phyloP scores from a whole-genome alignment of 1,140 invertebrate species.

The Meloidogyne exigua region DNA sequence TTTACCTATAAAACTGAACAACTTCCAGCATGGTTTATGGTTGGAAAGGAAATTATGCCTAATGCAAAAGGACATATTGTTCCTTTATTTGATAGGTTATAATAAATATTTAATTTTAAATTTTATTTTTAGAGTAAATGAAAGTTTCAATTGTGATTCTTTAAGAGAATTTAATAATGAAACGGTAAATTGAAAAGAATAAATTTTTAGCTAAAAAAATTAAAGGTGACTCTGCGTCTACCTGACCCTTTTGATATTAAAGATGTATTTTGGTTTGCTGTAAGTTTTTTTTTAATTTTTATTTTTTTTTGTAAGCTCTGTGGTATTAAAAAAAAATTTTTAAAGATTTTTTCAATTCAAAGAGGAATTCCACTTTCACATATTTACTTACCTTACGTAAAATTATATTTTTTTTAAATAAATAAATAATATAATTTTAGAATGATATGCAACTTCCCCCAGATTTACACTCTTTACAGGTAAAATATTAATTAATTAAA shows the following conservation, averaged over 20 bases:
- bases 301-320: too few species aligned
- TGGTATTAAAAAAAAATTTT: too few species aligned
- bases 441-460: slow-evolving; percentile 55
- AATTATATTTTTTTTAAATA: slow-evolving; percentile 8
- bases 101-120: slow-evolving; percentile 15
- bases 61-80: slow-evolving; percentile 58
- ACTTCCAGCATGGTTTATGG: slow-evolving; percentile 58
- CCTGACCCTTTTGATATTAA: slow-evolving; percentile 56
- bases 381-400: slow-evolving; percentile 34
- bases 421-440: slow-evolving; percentile 33
- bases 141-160: slow-evolving; percentile 57
- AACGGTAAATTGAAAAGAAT: slow-evolving; percentile 36
- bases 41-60: slow-evolving; percentile 60
- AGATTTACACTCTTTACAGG: slow-evolving; percentile 41
- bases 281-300: slow-evolving; percentile 22
- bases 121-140: slow-evolving; percentile 26
- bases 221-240: slow-evolving; percentile 39
- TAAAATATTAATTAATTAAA: slow-evolving; percentile 27
- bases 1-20: slow-evolving; percentile 47
- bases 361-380: slow-evolving; percentile 42
- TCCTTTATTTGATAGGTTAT: slow-evolving; percentile 53
- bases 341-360: slow-evolving; percentile 47
- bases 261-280: slow-evolving; percentile 62
- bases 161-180: slow-evolving; percentile 57
- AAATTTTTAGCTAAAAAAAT: neutral